These are phyloP conservation scores for Schizothorax lantsangensis DNA, from an alignment of 2,797 vertebrate species.

Conservation along the genomic window DNA sequence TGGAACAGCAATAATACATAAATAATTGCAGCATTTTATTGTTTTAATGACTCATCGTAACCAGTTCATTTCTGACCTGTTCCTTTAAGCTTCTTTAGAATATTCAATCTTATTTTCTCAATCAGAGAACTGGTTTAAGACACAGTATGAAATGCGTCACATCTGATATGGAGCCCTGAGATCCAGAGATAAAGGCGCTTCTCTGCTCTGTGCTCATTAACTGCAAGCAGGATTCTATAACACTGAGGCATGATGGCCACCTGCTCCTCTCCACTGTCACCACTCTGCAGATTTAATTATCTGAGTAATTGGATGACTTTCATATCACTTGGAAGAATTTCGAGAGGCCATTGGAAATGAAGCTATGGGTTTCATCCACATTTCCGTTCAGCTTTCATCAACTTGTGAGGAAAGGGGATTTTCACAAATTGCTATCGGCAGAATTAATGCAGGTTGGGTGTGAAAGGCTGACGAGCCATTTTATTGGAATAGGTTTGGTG, in stretches of 20 bases:
- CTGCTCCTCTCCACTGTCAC: slow-evolving; percentile 64
- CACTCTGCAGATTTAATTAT: slow-evolving; percentile 66
- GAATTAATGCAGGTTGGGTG: slow-evolving; percentile 1
- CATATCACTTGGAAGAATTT: slow-evolving; percentile 60
- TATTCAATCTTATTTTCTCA: not conserved
- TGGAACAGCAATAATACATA: not conserved
- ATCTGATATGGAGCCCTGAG: not conserved
- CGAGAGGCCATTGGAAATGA: slow-evolving; percentile 41
- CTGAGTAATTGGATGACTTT: slow-evolving; percentile 66
- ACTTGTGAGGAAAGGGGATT: not conserved
- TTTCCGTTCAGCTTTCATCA: slow-evolving; percentile 21
- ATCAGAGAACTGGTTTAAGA: not conserved
- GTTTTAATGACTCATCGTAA: not conserved
- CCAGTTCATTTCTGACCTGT: not conserved
- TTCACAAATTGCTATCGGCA: slow-evolving; percentile 5
- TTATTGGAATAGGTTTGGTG: slow-evolving; percentile 3
- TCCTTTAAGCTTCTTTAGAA: not conserved
- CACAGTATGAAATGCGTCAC: slow-evolving; percentile 8
- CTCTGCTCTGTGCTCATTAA: slow-evolving; percentile 53
- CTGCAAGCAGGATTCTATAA: slow-evolving; percentile 43
- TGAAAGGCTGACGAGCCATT: slow-evolving; percentile 2
- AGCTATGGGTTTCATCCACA: slow-evolving; percentile 25
- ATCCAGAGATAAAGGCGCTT: not conserved
- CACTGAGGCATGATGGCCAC: slow-evolving; percentile 57
- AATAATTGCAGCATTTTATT: not conserved